A percentile compares a stretch with the other conserved stretches of the same genome.
These are phyloP conservation scores for Acipenser transmontanus DNA, from an alignment of 2,797 vertebrate species.

Conservation along the genomic window DNA sequence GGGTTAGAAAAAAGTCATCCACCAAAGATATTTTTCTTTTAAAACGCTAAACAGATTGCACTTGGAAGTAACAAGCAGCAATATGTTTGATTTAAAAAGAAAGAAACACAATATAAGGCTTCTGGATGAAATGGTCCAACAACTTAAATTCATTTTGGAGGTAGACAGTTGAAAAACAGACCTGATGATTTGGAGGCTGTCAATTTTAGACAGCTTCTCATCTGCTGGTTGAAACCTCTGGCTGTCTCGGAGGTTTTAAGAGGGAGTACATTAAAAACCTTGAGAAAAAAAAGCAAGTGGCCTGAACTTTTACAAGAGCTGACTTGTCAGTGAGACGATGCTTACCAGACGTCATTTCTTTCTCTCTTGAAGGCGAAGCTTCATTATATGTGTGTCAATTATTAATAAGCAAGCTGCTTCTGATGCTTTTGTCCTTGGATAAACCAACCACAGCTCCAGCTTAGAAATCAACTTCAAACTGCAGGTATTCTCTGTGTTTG, in stretches of 20 bases:
- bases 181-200: not conserved
- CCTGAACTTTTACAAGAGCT: not conserved
- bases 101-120: not conserved
- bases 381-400: not conserved
- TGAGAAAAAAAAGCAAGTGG: not conserved
- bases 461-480: not conserved
- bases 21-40: too few species aligned
- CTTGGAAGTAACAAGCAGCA: too few species aligned
- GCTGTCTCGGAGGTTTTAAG: not conserved
- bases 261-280: not conserved
- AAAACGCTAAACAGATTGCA: too few species aligned
- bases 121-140: not conserved
- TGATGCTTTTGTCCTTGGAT: not conserved
- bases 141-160: not conserved
- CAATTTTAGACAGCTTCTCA: not conserved
- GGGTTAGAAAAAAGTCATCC: too few species aligned
- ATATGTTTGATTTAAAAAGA: not conserved
- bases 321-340: not conserved
- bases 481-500: not conserved
- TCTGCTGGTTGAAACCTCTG: not conserved
- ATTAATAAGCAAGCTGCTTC: not conserved
- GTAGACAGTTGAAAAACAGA: not conserved
- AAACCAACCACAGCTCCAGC: not conserved
- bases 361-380: not conserved
- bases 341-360: not conserved